Evolutionary conservation across 2,888 invertebrate species (phyloP).

Genomic region (Therioaphis trifolii): DNA sequence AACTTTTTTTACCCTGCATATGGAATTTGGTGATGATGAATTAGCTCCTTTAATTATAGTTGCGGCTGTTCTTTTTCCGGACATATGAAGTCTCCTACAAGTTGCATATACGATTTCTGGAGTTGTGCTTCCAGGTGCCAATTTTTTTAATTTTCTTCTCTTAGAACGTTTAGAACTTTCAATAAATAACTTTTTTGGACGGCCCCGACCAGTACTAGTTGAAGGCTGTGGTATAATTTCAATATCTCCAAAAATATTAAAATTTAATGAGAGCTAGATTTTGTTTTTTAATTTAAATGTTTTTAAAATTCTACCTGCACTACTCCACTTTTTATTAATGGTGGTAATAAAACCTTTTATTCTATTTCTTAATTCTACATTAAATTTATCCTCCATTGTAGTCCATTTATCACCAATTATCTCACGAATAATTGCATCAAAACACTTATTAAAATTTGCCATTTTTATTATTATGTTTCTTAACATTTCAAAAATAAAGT

Average conservation of each 20-base stretch:
- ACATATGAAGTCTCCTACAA: neutral
- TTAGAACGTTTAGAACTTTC: conserved; percentile 20
- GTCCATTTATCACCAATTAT: no score
- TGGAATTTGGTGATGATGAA: neutral
- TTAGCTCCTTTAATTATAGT: conserved; percentile 8
- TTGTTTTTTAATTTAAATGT: no score
- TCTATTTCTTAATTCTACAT: no score
- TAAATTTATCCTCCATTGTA: no score
- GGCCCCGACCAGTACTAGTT: neutral
- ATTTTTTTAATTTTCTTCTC: neutral
- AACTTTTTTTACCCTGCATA: neutral
- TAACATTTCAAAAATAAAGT: no score
- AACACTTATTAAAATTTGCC: no score
- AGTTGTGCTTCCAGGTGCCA: neutral
- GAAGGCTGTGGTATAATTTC: conserved; percentile 11
- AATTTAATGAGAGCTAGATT: neutral
- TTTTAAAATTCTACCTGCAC: no score
- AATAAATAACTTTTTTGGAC: conserved; percentile 11
- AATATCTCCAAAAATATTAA: conserved; percentile 25
- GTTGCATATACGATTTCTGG: conserved; percentile 17
- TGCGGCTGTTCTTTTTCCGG: neutral
- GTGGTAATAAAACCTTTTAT: no score
- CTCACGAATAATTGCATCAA: no score
- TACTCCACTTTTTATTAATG: no score
- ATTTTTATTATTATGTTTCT: no score